Conservation (phyloP, 2,113 vertebrate genomes). For the Pycnonotus jocosus region DNA sequence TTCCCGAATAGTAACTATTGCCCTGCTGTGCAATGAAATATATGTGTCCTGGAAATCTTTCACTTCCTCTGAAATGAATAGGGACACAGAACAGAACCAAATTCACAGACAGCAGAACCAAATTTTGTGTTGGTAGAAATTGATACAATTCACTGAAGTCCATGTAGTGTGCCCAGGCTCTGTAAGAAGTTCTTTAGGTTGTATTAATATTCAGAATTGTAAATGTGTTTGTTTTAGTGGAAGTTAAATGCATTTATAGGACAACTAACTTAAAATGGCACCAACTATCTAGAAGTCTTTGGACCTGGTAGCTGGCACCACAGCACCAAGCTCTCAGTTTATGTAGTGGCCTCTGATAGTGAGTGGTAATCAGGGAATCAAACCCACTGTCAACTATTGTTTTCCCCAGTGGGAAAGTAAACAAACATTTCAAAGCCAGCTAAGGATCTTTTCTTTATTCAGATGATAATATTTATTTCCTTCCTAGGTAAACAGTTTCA, state of each 20-base stretch:
- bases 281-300: not conserved
- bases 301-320: not conserved
- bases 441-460: not conserved
- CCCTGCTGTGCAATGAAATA: not conserved
- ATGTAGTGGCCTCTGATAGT: not conserved
- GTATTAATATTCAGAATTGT: not conserved
- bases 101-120: not conserved
- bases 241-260: not conserved
- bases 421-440: not conserved
- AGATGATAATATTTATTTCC: slow-evolving; percentile 32
- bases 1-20: not conserved
- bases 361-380: not conserved
- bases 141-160: not conserved
- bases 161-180: not conserved
- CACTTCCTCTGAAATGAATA: not conserved
- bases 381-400: not conserved
- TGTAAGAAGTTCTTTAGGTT: not conserved
- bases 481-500: slow-evolving; percentile 1
- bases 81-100: not conserved
- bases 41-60: not conserved
- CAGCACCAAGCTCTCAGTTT: not conserved
- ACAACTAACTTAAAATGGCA: not conserved
- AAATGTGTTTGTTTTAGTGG: not conserved
- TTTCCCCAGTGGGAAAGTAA: not conserved
- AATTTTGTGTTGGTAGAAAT: not conserved